Conservation (phyloP, 1,140 invertebrate species). For the Tetramorium simillimum region DNA sequence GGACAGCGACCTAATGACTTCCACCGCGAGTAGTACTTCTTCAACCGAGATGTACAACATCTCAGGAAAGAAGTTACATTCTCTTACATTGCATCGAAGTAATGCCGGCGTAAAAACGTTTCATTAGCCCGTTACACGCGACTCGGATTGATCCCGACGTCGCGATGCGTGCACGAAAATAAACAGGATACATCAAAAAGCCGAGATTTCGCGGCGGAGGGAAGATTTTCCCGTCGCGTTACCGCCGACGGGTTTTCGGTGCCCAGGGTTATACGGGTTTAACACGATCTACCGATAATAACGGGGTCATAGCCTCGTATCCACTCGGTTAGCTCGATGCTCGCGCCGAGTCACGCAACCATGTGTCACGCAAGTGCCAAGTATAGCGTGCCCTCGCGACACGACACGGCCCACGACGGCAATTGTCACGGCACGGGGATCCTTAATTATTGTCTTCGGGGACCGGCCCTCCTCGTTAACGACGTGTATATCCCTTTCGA, state of each 20-base stretch:
- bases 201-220: conserved; percentile 6
- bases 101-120: background rate
- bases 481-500: background rate
- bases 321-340: conserved; percentile 72
- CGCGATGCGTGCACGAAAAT: background rate
- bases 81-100: background rate
- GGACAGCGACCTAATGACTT: conserved; percentile 21
- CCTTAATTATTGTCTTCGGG: conserved; percentile 69
- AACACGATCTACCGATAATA: conserved; percentile 78
- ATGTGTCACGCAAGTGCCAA: conserved; percentile 69
- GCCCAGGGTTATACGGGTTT: conserved; percentile 69
- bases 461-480: conserved; percentile 27
- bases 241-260: conserved; percentile 54
- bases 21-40: background rate
- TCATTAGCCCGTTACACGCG: background rate
- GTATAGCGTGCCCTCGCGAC: conserved; percentile 52
- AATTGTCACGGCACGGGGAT: conserved; percentile 64
- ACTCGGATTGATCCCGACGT: background rate
- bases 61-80: background rate
- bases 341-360: conserved; percentile 68
- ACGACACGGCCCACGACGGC: conserved; percentile 26
- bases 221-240: conserved; percentile 62
- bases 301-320: conserved; percentile 70
- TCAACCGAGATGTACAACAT: background rate
- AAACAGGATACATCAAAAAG: background rate